Evolutionary conservation across 2,888 invertebrate genomes (phyloP), one percentile per base, ranked within the genome.

Genomic region (Eilema griseolum): DNA sequence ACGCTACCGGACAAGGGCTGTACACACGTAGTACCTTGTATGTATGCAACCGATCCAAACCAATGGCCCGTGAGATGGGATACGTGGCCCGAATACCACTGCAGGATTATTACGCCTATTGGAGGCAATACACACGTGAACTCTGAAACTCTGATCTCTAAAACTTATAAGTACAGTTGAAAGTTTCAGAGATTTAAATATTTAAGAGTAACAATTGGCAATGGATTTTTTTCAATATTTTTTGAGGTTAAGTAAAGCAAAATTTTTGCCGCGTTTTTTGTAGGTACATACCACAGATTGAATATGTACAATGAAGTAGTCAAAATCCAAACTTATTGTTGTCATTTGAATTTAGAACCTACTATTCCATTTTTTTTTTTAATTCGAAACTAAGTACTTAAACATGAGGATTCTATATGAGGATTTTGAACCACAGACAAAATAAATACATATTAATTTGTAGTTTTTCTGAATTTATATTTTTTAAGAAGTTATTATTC

Each of bases 41-140:
- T 20, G 62, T 66, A 69, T 70, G 75, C 68, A 64, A 57, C 72
- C 66, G 37, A 60, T 67, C 31, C 28, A 14, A 69, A 72, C 79
- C 89, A 88, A 87, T 89, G 90, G 86, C 68, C 87, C 89, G 87
- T 86, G 84, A 78, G 80, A 92, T 92, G 85, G 81, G 74, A 75
- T 73, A 83, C 90, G 90, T 87, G 91, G 74, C 20, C 8, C 0
- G 90, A 86, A 90, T 91, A 67, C 31, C 8, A 31, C 37, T 31
- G 24, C 3, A 26, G 12, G 5, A 41, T 37, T 66, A 59, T 59
- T 5, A 11, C 37, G 33, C 4, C 24, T 66, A 57, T 60, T 66
- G 20, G 41, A 14, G 24, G 33, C 23, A 28, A 28, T 57, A 10
- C 20, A 10, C 52, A 31, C 59, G 4, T 66, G 52, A 10, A 26